phyloP scores from a whole-genome alignment of 2,888 invertebrate species.

The Caenorhabditis macrosperma region DNA sequence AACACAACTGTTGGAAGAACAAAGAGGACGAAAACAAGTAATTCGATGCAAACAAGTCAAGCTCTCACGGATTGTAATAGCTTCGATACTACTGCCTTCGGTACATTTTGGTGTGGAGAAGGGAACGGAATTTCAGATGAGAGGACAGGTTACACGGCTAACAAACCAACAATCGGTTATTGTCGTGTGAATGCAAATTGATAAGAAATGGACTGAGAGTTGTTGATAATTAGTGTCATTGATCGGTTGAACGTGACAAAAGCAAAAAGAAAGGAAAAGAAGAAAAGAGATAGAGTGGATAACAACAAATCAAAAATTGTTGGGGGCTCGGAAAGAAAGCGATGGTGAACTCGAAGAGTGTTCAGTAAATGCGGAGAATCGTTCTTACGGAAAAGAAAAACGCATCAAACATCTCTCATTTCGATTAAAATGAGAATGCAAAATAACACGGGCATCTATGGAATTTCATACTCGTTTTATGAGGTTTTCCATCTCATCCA shows the following conservation, averaged over 20 bases:
- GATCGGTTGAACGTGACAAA: not conserved
- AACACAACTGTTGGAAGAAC: slow-evolving; percentile 44
- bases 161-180: not conserved
- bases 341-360: too few relatives aligned
- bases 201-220: not conserved
- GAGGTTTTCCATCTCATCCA: slow-evolving; percentile 23
- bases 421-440: not conserved
- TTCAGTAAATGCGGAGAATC: too few relatives aligned
- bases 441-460: not conserved
- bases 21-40: slow-evolving; percentile 32
- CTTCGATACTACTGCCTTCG: not conserved
- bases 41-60: slow-evolving; percentile 43
- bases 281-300: too few relatives aligned
- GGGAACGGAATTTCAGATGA: not conserved
- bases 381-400: not conserved
- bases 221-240: not conserved
- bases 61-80: slow-evolving; percentile 5
- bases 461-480: slow-evolving; percentile 31
- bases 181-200: not conserved
- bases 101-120: not conserved
- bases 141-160: not conserved
- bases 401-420: not conserved
- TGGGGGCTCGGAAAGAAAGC: too few relatives aligned
- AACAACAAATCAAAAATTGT: too few relatives aligned
- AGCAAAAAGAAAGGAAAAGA: too few relatives aligned